Percentiles rank a stretch among this genome's conserved stretches.
phyloP scores from a whole-genome alignment of 2,797 vertebrate genomes.

The Melanotaenia trifasciata region DNA sequence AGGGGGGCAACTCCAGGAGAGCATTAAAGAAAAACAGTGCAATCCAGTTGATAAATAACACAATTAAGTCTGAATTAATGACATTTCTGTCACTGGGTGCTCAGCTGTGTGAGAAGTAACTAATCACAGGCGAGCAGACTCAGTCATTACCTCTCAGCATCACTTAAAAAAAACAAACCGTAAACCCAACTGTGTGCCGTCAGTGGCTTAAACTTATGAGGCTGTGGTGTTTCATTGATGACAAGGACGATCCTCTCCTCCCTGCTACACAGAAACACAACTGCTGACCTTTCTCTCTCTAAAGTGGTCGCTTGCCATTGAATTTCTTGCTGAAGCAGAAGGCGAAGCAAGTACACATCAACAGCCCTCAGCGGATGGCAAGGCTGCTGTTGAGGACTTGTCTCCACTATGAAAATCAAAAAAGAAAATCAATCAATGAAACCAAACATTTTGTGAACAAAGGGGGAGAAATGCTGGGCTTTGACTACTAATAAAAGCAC shows the following conservation, averaged over 20 bases:
- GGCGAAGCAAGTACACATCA: conserved; percentile 7
- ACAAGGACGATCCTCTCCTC: conserved; percentile 11
- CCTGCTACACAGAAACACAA: background rate
- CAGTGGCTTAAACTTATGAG: background rate
- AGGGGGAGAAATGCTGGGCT: conserved; percentile 17
- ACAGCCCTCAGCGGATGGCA: background rate
- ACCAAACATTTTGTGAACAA: conserved; percentile 16
- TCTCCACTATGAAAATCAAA: conserved; percentile 5
- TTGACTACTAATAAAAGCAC: conserved; percentile 20
- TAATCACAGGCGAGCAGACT: conserved; percentile 7
- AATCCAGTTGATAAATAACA: background rate
- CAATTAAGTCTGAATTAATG: conserved; percentile 7
- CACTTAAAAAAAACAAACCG: background rate
- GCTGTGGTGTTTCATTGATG: conserved; percentile 17
- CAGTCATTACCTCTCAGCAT: conserved; percentile 14
- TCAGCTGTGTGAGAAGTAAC: conserved; percentile 2
- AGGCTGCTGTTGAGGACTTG: conserved; percentile 12
- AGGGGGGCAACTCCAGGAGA: background rate
- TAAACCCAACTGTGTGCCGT: background rate
- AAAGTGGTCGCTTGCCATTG: conserved; percentile 19
- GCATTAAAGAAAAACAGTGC: background rate
- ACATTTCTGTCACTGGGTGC: background rate
- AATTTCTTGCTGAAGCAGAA: conserved; percentile 11
- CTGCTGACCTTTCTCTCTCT: conserved; percentile 22
- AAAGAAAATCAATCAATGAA: conserved; percentile 30